Conservation (phyloP, 1,140 invertebrate species). For the Stegodyphus dumicola region DNA sequence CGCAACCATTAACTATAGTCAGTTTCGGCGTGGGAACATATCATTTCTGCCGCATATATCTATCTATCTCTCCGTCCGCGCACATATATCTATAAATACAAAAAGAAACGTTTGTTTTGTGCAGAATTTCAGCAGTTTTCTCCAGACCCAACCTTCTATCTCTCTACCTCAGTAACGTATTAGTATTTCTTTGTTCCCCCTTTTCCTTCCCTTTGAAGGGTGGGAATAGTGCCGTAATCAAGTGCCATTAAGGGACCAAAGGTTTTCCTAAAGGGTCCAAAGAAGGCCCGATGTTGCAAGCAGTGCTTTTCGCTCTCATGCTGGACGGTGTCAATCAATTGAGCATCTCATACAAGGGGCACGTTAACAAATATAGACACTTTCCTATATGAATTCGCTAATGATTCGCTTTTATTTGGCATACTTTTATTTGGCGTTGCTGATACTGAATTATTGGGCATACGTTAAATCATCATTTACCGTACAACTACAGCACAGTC, state of each 20-base stretch:
- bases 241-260: slow-evolving; percentile 52
- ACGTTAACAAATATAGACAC: slow-evolving; percentile 15
- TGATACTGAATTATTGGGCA: too few species aligned
- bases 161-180: slow-evolving; percentile 24
- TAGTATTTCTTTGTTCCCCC: slow-evolving; percentile 27
- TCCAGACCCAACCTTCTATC: neutral
- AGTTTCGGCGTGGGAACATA: slow-evolving; percentile 54
- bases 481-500: too few species aligned
- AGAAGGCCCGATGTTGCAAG: neutral
- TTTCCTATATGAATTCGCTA: too few species aligned
- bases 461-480: too few species aligned
- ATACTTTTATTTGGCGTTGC: too few species aligned
- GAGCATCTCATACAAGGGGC: neutral
- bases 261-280: slow-evolving; percentile 38
- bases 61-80: slow-evolving; percentile 16
- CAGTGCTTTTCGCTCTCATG: slow-evolving; percentile 5
- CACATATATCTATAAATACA: slow-evolving; percentile 17
- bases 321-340: slow-evolving; percentile 50
- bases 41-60: slow-evolving; percentile 49
- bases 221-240: slow-evolving; percentile 52
- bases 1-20: slow-evolving; percentile 57
- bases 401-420: too few species aligned
- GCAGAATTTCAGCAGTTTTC: slow-evolving; percentile 9
- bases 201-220: slow-evolving; percentile 5
- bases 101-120: slow-evolving; percentile 53